Evolutionary conservation across 2,797 vertebrate genomes (phyloP), one percentile per base, ranked within the genome.

Genomic region (Mormyrus hasselquistii): DNA sequence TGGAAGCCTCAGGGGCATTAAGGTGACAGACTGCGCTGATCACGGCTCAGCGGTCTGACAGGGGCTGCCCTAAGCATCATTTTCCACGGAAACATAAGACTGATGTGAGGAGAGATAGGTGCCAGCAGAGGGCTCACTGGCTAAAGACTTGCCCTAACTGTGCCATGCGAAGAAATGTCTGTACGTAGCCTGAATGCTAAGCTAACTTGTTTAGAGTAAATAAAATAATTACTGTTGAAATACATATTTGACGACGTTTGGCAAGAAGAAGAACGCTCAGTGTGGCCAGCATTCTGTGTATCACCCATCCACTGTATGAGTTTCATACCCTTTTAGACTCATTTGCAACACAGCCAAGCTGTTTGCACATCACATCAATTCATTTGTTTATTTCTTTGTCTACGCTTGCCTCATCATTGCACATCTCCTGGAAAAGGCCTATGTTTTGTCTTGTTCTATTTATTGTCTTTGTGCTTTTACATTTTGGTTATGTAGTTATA

Each of bases 1-100:
- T 99, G 98, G 97, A 98, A 97, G 97, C 96, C 95, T 97, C 10
- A 94, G 97, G 96, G 97, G 97, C 97, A 98, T 98, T 97, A 98
- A 99, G 98, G 98, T 99, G 98, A 97, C 94, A 97, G 97, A 96
- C 95, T 97, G 98, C 73, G 2, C 73, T 79, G 73, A 79, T 79
- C 38, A 19, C 7, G 5, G 38, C 34, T 79, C 73, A 44, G 16
- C 73, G 6, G 41, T 44, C 38, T 44, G 34, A 41, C 38, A 79
- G 41, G 34, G 38, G 73, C 16, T 44, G 38, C 73, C 38, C 14
- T 79, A 16, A 79, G 73, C 38, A 19, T 44, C 14, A 79, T 79
- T 41, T 79, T 79, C 73, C 73, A 79, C 73, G n/a, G 14, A 79
- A 79, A 79, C 73, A 16, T 19, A 8, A 79, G 73, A 79, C 16